Evolutionary conservation across 2,888 invertebrate species (phyloP).

Genomic region (Oxycera nigricornis): DNA sequence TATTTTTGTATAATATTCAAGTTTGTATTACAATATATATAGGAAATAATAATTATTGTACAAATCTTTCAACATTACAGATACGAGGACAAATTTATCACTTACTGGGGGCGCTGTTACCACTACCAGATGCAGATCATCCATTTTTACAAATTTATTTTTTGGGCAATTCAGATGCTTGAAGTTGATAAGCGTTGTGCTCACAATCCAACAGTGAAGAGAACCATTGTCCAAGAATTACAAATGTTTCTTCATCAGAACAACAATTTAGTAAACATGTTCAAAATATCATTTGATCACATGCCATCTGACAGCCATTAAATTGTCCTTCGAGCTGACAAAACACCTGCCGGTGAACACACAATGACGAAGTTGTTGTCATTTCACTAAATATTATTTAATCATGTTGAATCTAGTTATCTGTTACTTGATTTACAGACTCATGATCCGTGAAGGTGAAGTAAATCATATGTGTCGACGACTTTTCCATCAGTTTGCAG

Average conservation of each 20-base stretch:
- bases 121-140: neutral
- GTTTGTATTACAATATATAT: too few species aligned
- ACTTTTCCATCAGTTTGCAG: slow-evolving; percentile 4
- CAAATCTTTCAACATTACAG: neutral
- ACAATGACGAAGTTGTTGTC: slow-evolving; percentile 52
- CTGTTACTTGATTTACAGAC: too few species aligned
- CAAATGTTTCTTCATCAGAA: slow-evolving; percentile 31
- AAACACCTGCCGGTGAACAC: slow-evolving; percentile 51
- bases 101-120: neutral
- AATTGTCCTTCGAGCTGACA: slow-evolving; percentile 54
- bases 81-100: neutral
- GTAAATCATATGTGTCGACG: slow-evolving; percentile 8
- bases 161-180: neutral
- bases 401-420: neutral
- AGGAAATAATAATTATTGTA: neutral
- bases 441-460: slow-evolving; percentile 17
- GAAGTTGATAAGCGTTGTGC: slow-evolving; percentile 33
- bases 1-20: neutral
- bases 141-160: slow-evolving; percentile 1
- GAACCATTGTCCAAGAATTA: slow-evolving; percentile 37
- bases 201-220: slow-evolving; percentile 26
- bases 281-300: slow-evolving; percentile 47
- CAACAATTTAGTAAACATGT: slow-evolving; percentile 9
- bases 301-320: slow-evolving; percentile 51
- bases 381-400: slow-evolving; percentile 43